Evolutionary conservation across 2,888 invertebrate genomes (phyloP), one percentile per base, ranked within the genome.

Genomic region (Rhamnusium bicolor): DNA sequence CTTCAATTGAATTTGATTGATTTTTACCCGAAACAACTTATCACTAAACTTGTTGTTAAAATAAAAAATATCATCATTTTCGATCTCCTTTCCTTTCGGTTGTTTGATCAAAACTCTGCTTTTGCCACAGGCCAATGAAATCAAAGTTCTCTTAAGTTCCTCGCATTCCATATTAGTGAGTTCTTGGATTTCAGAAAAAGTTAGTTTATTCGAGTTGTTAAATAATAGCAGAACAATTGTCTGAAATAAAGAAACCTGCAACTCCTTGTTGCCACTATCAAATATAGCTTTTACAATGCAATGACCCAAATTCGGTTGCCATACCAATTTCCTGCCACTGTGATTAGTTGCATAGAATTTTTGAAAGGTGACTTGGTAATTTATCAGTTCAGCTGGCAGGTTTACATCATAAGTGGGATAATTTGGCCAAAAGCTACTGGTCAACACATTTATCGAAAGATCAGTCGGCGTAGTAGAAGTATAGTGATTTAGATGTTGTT

Each of bases 401-500:
- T 94, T 94, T 56, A 97, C 96, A 85, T 97, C 96, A 86, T 94
- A 94, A 1, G 94, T 92, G 29, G 94, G 93, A 90, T 98, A 99
- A 16, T 96, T 96, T 53, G 99, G 99, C 99, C 99, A 99, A 89
- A 97, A 98, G 21, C 98, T 98, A 94, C 96, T 96, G 21, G 99
- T 99, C 71, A 99, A 91, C 84, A 99, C 96, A 88, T 95, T 95
- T 60, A 98, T 98, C 14, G 94, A 96, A 85, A 99, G 91, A 87
- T 98, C 98, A 74, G 84, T 88, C 47, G 88, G 86, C 12, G 79
- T 78, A 18, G 77, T 73, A 4, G 77, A 69, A 3, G 70, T 72
- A 12, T 75, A 77, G 24, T 77, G 73, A 21, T 69, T 72, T 5
- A 82, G 56, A 16, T 82, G 73, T 91, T 97, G 97, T 88, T 96